These are phyloP conservation scores for Glyphotaelius pellucidus DNA, from an alignment of 2,888 invertebrate genomes.

Conservation along the genomic window DNA sequence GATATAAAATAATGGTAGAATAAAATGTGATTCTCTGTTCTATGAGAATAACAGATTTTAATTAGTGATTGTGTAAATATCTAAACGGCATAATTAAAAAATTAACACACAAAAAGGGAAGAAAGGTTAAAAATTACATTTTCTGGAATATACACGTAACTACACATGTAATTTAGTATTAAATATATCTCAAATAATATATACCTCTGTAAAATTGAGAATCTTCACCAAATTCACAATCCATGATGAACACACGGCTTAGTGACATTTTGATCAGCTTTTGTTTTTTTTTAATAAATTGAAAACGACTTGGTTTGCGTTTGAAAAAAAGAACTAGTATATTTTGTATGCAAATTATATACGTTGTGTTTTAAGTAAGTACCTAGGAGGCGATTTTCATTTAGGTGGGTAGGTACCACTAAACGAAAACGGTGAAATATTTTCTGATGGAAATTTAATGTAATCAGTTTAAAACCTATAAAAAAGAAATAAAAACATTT, in stretches of 20 bases:
- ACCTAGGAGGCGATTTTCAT: no score
- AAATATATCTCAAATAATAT: background rate
- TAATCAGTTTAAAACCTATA: no score
- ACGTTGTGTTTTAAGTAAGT: background rate
- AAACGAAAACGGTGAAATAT: no score
- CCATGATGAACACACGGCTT: background rate
- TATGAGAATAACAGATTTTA: background rate
- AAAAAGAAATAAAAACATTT: no score
- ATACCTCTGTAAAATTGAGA: background rate
- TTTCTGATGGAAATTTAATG: no score
- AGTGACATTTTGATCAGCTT: background rate
- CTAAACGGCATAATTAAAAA: no score
- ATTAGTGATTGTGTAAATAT: no score
- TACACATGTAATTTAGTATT: no score
- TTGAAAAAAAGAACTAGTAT: background rate
- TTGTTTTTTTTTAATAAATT: background rate
- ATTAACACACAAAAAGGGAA: background rate
- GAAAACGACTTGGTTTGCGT: background rate
- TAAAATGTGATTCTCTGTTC: no score
- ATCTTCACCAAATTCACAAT: conserved; percentile 5
- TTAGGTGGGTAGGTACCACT: no score
- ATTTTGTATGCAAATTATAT: background rate
- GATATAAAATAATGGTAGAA: no score
- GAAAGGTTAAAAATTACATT: background rate
- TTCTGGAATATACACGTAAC: no score